phyloP scores from a whole-genome alignment of 2,113 vertebrate genomes.

The Phylloscopus trochilus region DNA sequence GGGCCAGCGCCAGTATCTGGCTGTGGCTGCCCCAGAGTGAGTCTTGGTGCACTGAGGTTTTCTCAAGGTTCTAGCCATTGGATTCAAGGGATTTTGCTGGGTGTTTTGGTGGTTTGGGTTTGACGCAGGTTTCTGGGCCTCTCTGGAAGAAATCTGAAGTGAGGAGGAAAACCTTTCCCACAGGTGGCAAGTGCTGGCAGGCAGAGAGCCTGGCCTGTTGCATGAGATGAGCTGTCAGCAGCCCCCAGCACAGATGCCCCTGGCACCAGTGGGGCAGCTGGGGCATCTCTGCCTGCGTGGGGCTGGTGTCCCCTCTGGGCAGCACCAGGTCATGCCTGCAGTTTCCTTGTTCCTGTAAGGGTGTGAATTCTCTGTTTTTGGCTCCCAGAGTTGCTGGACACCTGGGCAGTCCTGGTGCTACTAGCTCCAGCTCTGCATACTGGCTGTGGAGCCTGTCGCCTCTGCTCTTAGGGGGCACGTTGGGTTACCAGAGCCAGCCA shows the following conservation, averaged over 20 bases:
- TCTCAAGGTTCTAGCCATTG: background rate
- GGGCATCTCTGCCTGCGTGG: background rate
- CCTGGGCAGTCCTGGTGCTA: background rate
- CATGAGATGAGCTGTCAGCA: background rate
- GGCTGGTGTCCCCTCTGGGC: background rate
- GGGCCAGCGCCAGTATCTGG: accelerated
- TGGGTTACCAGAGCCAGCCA: background rate
- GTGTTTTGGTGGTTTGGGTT: conserved; percentile 3
- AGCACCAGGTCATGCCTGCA: accelerated
- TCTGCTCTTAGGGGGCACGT: background rate
- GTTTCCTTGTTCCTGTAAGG: background rate
- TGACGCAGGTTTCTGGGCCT: background rate
- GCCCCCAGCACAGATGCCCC: background rate
- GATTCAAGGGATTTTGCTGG: background rate
- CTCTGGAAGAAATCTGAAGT: background rate
- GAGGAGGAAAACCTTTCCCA: background rate
- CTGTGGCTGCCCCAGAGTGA: accelerated
- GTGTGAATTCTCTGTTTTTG: background rate
- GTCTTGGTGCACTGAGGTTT: background rate
- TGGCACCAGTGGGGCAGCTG: accelerated
- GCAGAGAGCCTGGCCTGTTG: background rate
- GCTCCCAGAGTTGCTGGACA: background rate
- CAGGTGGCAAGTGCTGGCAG: background rate
- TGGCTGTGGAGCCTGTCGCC: background rate
- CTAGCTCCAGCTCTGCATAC: background rate